A percentile compares a stretch with the other conserved stretches of the same genome.
phyloP scores from a whole-genome alignment of 2,888 invertebrate genomes.

The Nomada goodeniana region DNA sequence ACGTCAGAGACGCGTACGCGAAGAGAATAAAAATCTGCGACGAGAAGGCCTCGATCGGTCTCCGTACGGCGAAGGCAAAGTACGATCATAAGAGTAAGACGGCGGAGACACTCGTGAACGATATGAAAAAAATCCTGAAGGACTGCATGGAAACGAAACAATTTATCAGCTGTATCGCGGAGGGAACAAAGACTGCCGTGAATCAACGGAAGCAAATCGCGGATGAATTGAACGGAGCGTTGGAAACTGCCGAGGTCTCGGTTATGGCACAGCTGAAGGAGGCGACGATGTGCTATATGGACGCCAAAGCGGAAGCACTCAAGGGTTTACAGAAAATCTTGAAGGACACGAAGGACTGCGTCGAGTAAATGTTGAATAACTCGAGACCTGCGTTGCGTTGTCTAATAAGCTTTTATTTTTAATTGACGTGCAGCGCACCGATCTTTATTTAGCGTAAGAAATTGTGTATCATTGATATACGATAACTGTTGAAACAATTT shows the following conservation, averaged over 20 bases:
- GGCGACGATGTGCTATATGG: slow-evolving; percentile 37
- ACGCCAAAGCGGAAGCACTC: slow-evolving; percentile 31
- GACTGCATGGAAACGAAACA: slow-evolving; percentile 45
- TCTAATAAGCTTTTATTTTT: not conserved
- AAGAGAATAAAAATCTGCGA: slow-evolving; percentile 46
- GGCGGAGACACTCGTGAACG: not conserved
- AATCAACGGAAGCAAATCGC: slow-evolving; percentile 2
- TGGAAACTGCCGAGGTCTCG: slow-evolving; percentile 10
- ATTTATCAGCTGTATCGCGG: slow-evolving; percentile 34
- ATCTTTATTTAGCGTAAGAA: no score
- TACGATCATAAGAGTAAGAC: slow-evolving; percentile 12
- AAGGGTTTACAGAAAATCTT: slow-evolving; percentile 28
- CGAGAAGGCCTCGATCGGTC: slow-evolving; percentile 32
- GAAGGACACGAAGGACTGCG: slow-evolving; percentile 37
- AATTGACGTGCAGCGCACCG: no score
- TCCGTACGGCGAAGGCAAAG: slow-evolving; percentile 12
- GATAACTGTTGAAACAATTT: no score
- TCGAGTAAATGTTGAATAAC: slow-evolving; percentile 3
- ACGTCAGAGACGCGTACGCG: slow-evolving; percentile 36
- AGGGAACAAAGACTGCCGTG: slow-evolving; percentile 19
- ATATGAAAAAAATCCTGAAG: slow-evolving; percentile 33
- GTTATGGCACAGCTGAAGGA: slow-evolving; percentile 21
- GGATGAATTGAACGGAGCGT: slow-evolving; percentile 6
- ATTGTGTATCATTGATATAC: no score
- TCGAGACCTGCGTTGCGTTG: not conserved